phyloP scores from a whole-genome alignment of 53 echinoderm and acorn worm genomes.

The Apostichopus leukothele region DNA sequence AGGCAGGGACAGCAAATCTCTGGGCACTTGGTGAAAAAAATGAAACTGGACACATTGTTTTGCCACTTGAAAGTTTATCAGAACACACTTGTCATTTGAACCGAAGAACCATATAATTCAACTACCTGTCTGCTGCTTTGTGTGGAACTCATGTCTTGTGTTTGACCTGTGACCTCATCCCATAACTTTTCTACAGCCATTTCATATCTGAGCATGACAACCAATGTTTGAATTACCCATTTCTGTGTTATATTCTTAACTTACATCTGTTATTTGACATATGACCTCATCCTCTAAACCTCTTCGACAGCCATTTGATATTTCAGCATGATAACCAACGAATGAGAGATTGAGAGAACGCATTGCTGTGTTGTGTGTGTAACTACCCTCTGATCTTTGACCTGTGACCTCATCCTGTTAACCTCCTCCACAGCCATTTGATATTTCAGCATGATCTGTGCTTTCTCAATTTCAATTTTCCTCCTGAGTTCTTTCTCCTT shows the following conservation, averaged over 20 bases:
- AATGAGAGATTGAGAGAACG: too few species aligned
- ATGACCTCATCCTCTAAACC: constrained; percentile 25
- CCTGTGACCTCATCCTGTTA: constrained; percentile 69
- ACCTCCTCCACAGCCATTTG: constrained; percentile 88
- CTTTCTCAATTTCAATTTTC: constrained; percentile 84
- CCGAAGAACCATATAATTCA: too few species aligned
- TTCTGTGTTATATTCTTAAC: not conserved
- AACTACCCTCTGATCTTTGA: constrained; percentile 47
- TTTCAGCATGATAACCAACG: constrained; percentile 53
- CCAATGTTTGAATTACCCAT: not conserved
- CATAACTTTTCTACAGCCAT: too few species aligned
- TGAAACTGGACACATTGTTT: too few species aligned
- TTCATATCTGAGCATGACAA: not conserved
- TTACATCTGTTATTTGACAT: not conserved
- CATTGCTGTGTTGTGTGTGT: too few species aligned
- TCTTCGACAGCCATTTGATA: constrained; percentile 89
- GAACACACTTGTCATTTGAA: too few species aligned
- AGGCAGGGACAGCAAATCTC: too few species aligned
- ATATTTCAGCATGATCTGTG: constrained; percentile 75
- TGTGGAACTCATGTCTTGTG: too few species aligned
- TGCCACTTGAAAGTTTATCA: too few species aligned
- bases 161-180: too few species aligned
- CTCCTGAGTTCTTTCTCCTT: constrained; percentile 73
- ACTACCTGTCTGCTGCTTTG: too few species aligned
- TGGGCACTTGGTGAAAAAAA: too few species aligned